Conservation (phyloP, 2,113 vertebrate species). For the Daboia siamensis region DNA sequence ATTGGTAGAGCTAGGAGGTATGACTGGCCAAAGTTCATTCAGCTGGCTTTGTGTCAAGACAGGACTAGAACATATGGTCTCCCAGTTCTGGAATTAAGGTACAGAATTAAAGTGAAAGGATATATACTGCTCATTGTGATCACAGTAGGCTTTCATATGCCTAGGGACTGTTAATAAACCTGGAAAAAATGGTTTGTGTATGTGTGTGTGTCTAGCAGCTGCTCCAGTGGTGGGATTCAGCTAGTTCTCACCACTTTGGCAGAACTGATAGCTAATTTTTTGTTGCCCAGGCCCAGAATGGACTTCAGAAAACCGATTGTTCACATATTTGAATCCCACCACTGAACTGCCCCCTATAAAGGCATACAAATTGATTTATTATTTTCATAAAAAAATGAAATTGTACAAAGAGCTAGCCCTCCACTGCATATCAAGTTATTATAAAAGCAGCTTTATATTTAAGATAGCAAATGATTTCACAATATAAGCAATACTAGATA, state of each 20-base stretch:
- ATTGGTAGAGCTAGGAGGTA: not conserved
- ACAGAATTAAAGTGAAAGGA: not conserved
- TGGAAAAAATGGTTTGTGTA: not conserved
- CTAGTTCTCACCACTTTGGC: too few relatives aligned
- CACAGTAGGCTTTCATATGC: not conserved
- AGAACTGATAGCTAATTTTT: too few relatives aligned
- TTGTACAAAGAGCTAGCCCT: not conserved
- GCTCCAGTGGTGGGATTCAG: not conserved
- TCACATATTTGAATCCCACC: too few relatives aligned
- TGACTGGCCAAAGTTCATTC: not conserved
- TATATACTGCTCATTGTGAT: not conserved
- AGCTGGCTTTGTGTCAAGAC: not conserved
- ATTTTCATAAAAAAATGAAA: not conserved
- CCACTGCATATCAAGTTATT: not conserved
- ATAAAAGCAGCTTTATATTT: not conserved
- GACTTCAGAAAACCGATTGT: too few relatives aligned
- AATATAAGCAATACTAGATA: not conserved
- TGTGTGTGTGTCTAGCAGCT: not conserved
- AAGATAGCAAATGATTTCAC: not conserved
- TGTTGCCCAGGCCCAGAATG: too few relatives aligned
- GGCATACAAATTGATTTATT: not conserved
- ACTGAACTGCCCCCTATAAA: not conserved
- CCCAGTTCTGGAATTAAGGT: not conserved
- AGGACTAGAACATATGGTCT: not conserved
- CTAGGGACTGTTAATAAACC: not conserved